phyloP scores from a whole-genome alignment of 1,140 invertebrate species.

The Cheumatopsyche charites region DNA sequence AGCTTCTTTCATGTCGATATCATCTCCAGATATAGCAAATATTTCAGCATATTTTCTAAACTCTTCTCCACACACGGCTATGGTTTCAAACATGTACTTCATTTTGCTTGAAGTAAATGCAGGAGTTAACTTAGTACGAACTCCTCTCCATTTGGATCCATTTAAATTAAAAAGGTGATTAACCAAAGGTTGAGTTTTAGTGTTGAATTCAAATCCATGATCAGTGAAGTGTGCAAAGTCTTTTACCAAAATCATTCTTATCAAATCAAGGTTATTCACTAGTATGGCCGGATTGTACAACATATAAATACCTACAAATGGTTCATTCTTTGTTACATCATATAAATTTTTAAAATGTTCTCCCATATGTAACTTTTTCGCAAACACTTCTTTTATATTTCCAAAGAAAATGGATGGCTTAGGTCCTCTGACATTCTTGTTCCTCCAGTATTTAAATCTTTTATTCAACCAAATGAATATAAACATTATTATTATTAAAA shows the following conservation, averaged over 20 bases:
- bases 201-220: constrained; percentile 56
- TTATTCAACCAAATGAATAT: not conserved
- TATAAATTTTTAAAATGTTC: not conserved
- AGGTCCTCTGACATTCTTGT: constrained; percentile 54
- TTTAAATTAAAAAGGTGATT: constrained; percentile 56
- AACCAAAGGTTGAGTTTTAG: constrained; percentile 59
- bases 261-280: constrained; percentile 63
- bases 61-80: constrained; percentile 52
- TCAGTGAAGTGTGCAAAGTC: constrained; percentile 63
- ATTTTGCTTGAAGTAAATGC: constrained; percentile 66
- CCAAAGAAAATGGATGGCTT: constrained; percentile 51
- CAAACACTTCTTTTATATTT: constrained; percentile 54
- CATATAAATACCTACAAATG: constrained; percentile 44
- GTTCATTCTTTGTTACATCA: constrained; percentile 21
- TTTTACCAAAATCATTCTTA: constrained; percentile 66
- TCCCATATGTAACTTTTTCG: constrained; percentile 53
- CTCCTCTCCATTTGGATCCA: constrained; percentile 60
- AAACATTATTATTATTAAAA: not conserved
- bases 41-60: constrained; percentile 52
- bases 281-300: constrained; percentile 58
- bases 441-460: constrained; percentile 51
- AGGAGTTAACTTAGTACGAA: constrained; percentile 62
- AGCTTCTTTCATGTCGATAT: constrained; percentile 54
- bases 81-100: constrained; percentile 60
- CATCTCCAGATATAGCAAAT: constrained; percentile 49